A percentile compares a stretch with the other conserved stretches of the same genome.
Evolutionary conservation across 2,888 invertebrate species (phyloP).

Genomic region (Taenaris catops): DNA sequence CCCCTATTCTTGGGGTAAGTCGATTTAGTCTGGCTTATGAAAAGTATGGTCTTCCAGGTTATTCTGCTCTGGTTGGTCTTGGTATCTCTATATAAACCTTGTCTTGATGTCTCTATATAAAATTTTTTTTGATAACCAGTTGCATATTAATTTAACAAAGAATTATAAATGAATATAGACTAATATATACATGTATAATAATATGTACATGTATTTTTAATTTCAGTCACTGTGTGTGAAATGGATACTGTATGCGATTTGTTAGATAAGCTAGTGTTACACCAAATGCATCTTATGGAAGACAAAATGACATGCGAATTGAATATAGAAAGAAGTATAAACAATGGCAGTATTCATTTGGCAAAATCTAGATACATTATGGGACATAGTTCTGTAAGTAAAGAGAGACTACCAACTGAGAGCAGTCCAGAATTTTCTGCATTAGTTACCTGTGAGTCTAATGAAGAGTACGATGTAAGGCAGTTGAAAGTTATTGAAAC

Average conservation of each 20-base stretch:
- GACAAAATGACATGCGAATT: slow-evolving; percentile 84
- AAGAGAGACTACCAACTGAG: slow-evolving; percentile 85
- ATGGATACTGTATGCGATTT: slow-evolving; percentile 71
- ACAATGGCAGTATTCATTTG: slow-evolving; percentile 85
- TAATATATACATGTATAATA: too few species aligned
- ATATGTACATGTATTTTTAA: too few species aligned
- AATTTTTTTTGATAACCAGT: too few species aligned
- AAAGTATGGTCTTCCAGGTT: too few species aligned
- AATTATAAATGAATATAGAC: too few species aligned
- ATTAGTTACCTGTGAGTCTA: slow-evolving; percentile 47
- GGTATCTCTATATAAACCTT: too few species aligned
- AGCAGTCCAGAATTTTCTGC: slow-evolving; percentile 70
- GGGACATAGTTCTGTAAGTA: slow-evolving; percentile 86
- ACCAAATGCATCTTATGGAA: slow-evolving; percentile 86
- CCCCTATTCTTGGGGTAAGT: too few species aligned
- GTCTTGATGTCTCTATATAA: too few species aligned
- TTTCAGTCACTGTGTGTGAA: slow-evolving; percentile 5
- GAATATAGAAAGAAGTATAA: slow-evolving; percentile 84
- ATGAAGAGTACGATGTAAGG: slow-evolving; percentile 61
- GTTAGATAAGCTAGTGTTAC: slow-evolving; percentile 84
- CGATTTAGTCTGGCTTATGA: too few species aligned
- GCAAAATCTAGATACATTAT: slow-evolving; percentile 89
- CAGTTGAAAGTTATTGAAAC: slow-evolving; percentile 54
- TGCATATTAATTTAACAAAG: too few species aligned
- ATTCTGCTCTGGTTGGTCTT: too few species aligned